Conservation (phyloP, 2,888 invertebrate species). For the Mayetiola destructor region DNA sequence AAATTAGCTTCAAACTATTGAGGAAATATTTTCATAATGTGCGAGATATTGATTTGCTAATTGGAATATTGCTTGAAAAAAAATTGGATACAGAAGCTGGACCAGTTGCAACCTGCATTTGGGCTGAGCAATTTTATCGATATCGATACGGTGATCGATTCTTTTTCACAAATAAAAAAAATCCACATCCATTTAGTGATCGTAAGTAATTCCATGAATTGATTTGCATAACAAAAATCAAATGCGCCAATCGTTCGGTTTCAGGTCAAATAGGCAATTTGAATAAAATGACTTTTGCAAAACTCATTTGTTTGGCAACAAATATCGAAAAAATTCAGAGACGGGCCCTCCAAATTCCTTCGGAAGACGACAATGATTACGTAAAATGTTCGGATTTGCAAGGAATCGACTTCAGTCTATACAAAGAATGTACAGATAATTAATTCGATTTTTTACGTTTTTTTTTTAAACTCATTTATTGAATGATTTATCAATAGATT, state of each 20-base stretch:
- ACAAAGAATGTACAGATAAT: too few species aligned
- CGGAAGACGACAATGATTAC: not conserved
- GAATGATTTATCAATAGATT: too few species aligned
- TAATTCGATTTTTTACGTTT: too few species aligned
- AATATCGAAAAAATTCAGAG: not conserved
- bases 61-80: not conserved
- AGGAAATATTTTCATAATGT: not conserved
- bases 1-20: not conserved
- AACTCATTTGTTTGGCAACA: not conserved
- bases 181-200: conserved; percentile 5
- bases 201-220: too few species aligned
- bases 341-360: too few species aligned
- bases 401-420: too few species aligned
- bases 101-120: not conserved
- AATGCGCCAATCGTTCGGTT: not conserved
- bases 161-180: not conserved
- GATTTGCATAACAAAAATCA: not conserved
- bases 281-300: not conserved
- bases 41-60: not conserved
- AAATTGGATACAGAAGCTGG: not conserved
- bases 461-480: too few species aligned
- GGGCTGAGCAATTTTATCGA: not conserved
- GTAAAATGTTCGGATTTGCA: not conserved
- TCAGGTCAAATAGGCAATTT: not conserved
- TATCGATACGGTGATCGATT: not conserved